Evolutionary conservation across 1,140 invertebrate species (phyloP).

Genomic region (Anastrepha obliqua): DNA sequence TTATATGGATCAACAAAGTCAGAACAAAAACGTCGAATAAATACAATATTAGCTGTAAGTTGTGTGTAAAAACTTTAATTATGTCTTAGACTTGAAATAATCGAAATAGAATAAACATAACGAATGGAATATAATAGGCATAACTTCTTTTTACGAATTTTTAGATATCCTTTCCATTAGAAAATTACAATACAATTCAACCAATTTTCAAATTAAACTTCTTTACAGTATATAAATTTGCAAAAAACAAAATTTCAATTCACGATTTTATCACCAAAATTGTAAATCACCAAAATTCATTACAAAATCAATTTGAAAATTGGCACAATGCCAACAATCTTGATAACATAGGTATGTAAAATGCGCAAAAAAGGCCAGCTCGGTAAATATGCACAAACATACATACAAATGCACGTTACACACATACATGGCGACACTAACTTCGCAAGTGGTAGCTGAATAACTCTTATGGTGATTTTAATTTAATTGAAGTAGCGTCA

Average conservation of each 20-base stretch:
- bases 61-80: too few species aligned
- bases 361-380: neutral
- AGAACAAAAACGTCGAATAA: too few species aligned
- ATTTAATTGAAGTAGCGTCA: constrained; percentile 45
- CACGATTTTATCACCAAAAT: constrained; percentile 8
- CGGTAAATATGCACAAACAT: neutral
- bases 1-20: too few species aligned
- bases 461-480: constrained; percentile 34
- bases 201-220: neutral
- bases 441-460: constrained; percentile 5
- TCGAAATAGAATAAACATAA: too few species aligned
- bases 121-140: too few species aligned
- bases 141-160: too few species aligned
- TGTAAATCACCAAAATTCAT: constrained; percentile 37
- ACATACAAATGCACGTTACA: neutral
- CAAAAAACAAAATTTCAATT: constrained; percentile 21
- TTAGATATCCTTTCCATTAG: too few species aligned
- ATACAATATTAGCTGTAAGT: too few species aligned
- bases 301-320: constrained; percentile 50
- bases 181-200: neutral
- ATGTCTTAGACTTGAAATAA: too few species aligned
- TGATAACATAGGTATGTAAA: neutral
- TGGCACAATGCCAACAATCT: constrained; percentile 26
- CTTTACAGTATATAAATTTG: neutral
- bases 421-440: neutral